Evolutionary conservation across 2,113 vertebrate genomes (phyloP), one percentile per base, ranked within the genome.

Genomic region (Plestiodon gilberti): DNA sequence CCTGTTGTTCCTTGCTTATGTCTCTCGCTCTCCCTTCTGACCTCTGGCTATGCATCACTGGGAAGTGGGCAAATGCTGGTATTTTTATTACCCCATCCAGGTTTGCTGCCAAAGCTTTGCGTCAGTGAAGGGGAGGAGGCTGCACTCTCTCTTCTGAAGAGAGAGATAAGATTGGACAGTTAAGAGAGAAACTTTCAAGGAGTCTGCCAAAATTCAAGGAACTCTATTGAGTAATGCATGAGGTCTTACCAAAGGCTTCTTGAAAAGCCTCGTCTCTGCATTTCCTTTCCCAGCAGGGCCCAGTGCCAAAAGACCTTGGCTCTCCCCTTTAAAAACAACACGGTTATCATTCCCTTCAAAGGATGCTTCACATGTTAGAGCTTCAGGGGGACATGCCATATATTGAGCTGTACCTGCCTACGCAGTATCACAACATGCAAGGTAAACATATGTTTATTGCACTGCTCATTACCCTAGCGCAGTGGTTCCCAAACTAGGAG

Each of bases 21-120:
- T 55, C 75, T 55, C 67, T n/a, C 18, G 40, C 35, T 83, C 28
- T 30, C 17, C 18, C 80, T 69, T 33, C 7, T 59, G 67, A 83
- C 61, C 87, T 89, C 81, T 55, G 71, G 33, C 73, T 67, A 75
- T 20, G 28, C 87, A 75, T 61, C 81, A 67, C 0, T n/a, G 62
- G 62, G 43, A 86, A 84, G 20, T 11, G 78, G 92, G 87, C 82
- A 89, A 88, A 73, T 71, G 76, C 83, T 38, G 81, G 82, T 82
- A 10, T 84, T 86, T 92, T 87, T 85, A 87, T 88, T 80, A 17
- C 85, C 73, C 3, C 40, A 57, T 38, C 85, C 78, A 22, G 23
- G 48, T 20, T 8, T 35, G 13, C 88, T 78, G 89, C 89, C 91
- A 92, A 93, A 88, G 8, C 1, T n/a, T 79, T 90, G 89, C 77